phyloP scores from a whole-genome alignment of 2,888 invertebrate genomes.

The Drosophila austrosaltans region DNA sequence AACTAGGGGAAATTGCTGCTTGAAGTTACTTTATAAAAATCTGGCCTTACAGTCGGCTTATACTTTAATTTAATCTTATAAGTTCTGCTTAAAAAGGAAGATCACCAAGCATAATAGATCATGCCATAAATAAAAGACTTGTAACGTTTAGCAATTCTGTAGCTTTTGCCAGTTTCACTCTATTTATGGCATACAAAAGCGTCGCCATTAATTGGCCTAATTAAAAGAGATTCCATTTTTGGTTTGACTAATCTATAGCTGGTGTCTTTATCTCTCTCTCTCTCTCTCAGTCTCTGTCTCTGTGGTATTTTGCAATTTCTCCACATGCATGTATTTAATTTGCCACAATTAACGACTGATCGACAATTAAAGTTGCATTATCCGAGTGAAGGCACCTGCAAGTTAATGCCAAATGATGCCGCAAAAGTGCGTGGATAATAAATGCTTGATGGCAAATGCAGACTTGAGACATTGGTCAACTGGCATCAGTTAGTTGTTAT shows the following conservation, averaged over 20 bases:
- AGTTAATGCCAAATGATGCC: slow-evolving; percentile 59
- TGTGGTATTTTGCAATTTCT: slow-evolving; percentile 58
- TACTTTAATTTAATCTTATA: not conserved
- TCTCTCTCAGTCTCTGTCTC: slow-evolving; percentile 9
- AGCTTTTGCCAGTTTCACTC: slow-evolving; percentile 3
- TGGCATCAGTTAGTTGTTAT: slow-evolving; percentile 26
- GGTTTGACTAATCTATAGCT: slow-evolving; percentile 23
- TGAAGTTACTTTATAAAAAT: not conserved
- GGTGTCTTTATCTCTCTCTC: slow-evolving; percentile 26
- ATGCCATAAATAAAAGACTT: too few species aligned
- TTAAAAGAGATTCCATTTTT: slow-evolving; percentile 57
- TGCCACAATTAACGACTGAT: slow-evolving; percentile 77
- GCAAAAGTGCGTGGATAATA: slow-evolving; percentile 68
- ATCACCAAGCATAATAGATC: not conserved
- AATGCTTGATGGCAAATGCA: slow-evolving; percentile 47
- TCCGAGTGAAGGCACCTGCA: slow-evolving; percentile 62
- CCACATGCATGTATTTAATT: slow-evolving; percentile 50
- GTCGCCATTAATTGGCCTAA: slow-evolving; percentile 69
- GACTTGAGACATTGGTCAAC: slow-evolving; percentile 23
- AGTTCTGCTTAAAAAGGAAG: not conserved
- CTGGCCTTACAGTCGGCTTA: not conserved
- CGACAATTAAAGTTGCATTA: slow-evolving; percentile 76
- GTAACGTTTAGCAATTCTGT: not conserved
- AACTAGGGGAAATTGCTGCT: slow-evolving; percentile 6
- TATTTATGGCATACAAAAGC: slow-evolving; percentile 59